phyloP scores from a whole-genome alignment of 2,113 vertebrate genomes.

The Cinclus mexicanus region DNA sequence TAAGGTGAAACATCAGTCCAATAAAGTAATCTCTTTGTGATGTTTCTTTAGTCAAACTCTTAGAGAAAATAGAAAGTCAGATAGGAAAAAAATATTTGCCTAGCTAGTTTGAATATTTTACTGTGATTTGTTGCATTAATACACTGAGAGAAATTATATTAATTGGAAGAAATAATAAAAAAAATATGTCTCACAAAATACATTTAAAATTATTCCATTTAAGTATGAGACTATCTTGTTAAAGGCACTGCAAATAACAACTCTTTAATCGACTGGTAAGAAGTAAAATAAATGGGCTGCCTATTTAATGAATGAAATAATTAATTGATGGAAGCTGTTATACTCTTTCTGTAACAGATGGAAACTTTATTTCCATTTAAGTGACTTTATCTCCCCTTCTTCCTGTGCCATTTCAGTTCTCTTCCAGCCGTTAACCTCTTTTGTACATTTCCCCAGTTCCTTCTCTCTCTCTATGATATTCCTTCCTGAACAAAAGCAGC shows the following conservation, averaged over 20 bases:
- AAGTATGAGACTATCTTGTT: background rate
- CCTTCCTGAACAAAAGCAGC: background rate
- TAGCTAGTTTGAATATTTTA: background rate
- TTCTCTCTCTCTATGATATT: background rate
- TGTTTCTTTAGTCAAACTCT: background rate
- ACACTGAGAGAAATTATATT: background rate
- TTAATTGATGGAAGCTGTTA: background rate
- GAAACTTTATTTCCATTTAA: background rate
- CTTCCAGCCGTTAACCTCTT: background rate
- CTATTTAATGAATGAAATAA: background rate
- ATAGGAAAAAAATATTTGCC: background rate
- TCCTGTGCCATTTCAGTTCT: background rate
- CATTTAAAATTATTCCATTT: background rate
- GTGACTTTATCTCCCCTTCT: background rate
- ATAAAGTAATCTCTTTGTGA: background rate
- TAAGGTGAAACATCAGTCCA: background rate
- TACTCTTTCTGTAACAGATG: background rate
- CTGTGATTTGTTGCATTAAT: background rate
- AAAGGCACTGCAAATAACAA: background rate
- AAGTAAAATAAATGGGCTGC: background rate
- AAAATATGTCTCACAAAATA: accelerated
- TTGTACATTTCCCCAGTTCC: background rate
- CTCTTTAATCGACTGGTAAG: background rate
- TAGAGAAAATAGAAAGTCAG: background rate
- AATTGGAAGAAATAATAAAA: background rate